phyloP scores from a whole-genome alignment of 2,888 invertebrate genomes.

The Athripsodes cinereus region DNA sequence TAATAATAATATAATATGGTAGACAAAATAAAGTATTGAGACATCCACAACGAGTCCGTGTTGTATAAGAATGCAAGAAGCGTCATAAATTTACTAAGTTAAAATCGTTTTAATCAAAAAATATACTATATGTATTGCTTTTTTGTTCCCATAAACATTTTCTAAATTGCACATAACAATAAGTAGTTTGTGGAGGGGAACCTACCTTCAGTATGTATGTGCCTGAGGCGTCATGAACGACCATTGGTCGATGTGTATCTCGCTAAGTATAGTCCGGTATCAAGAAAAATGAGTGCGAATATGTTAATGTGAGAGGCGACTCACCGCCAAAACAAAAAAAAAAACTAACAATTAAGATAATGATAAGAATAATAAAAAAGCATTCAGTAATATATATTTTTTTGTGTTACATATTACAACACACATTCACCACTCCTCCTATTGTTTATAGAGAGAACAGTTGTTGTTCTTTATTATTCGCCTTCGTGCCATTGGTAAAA shows the following conservation, averaged over 20 bases:
- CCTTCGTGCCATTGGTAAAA: not conserved
- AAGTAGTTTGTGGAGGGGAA: not conserved
- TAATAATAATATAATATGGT: no score
- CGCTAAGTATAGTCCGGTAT: slow-evolving; percentile 23
- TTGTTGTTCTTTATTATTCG: not conserved
- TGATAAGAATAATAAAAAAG: slow-evolving; percentile 26
- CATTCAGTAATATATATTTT: slow-evolving; percentile 9
- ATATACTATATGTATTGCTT: not conserved
- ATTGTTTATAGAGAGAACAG: slow-evolving; percentile 9
- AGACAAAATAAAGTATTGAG: not conserved
- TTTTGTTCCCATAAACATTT: slow-evolving; percentile 9
- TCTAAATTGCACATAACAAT: slow-evolving; percentile 7
- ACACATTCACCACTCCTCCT: slow-evolving; percentile 10
- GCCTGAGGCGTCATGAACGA: not conserved
- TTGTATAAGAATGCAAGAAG: slow-evolving; percentile 1
- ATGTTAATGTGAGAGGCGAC: slow-evolving; percentile 25
- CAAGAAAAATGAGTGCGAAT: slow-evolving; percentile 26
- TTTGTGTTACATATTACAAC: slow-evolving; percentile 3
- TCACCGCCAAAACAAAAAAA: slow-evolving; percentile 25
- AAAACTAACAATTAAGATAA: slow-evolving; percentile 26
- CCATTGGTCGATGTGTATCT: slow-evolving; percentile 21
- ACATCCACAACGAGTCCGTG: not conserved
- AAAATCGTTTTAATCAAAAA: not conserved
- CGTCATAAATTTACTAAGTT: not conserved
- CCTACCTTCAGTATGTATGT: not conserved